phyloP scores from a whole-genome alignment of 2,888 invertebrate genomes.

The Leptinotarsa rubiginosa region DNA sequence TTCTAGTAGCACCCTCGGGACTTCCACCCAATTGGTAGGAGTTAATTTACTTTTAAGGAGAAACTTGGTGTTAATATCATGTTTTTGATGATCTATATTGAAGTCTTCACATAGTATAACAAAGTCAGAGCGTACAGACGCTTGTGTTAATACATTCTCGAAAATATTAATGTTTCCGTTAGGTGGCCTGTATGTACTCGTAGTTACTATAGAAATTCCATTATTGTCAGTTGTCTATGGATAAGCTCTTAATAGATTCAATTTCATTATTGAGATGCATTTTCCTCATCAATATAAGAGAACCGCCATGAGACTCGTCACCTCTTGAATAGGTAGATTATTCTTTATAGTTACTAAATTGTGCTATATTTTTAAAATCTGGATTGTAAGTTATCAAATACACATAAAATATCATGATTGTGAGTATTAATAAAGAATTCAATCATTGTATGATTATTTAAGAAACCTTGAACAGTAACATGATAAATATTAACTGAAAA shows the following conservation, averaged over 20 bases:
- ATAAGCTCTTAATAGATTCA: neutral
- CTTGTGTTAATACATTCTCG: neutral
- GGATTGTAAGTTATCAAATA: neutral
- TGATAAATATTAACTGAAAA: neutral
- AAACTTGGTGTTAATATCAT: neutral
- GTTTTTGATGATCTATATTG: neutral
- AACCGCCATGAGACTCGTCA: neutral
- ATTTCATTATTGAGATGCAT: neutral
- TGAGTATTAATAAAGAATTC: neutral
- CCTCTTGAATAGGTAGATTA: neutral
- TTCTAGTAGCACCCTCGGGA: neutral
- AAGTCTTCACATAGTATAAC: neutral
- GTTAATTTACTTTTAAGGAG: neutral
- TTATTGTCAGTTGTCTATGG: neutral
- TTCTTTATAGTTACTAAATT: neutral
- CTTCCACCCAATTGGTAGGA: neutral
- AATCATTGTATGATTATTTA: neutral
- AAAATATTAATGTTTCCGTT: neutral
- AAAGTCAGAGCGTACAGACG: neutral
- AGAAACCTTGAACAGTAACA: neutral
- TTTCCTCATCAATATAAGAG: neutral
- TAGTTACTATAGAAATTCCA: neutral
- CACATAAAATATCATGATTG: neutral
- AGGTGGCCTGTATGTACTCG: neutral
- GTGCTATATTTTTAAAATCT: neutral